Conservation (phyloP, 2,113 vertebrate species). For the Hassar affinis region DNA sequence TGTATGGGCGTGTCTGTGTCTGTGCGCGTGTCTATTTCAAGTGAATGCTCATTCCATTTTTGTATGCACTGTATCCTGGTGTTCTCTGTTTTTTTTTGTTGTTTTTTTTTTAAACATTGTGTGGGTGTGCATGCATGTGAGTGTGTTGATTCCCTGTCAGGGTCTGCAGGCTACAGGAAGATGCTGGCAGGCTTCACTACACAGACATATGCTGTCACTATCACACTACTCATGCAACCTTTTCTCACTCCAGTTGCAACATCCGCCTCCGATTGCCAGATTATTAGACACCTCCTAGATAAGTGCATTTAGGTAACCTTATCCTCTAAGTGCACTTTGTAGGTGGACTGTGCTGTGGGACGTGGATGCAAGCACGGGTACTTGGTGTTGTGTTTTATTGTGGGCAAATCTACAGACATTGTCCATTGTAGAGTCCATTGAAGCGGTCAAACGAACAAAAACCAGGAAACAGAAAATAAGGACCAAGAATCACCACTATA, state of each 20-base stretch:
- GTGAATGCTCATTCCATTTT: background rate
- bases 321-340: background rate
- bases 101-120: background rate
- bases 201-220: conserved; percentile 40
- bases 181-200: conserved; percentile 42
- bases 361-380: background rate
- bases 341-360: background rate
- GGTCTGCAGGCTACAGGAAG: conserved; percentile 32
- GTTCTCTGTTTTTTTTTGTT: conserved; percentile 28
- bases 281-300: background rate
- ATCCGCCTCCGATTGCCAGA: background rate
- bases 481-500: background rate
- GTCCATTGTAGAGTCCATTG: background rate
- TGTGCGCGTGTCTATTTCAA: conserved; percentile 19
- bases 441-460: background rate
- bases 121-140: conserved; percentile 51
- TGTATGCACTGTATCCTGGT: background rate
- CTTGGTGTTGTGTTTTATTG: background rate
- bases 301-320: background rate
- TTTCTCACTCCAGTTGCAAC: conserved; percentile 27
- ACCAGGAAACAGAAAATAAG: background rate
- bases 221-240: conserved; percentile 34
- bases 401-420: background rate
- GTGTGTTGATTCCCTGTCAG: conserved; percentile 41
- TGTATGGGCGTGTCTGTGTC: background rate